Evolutionary conservation across 2,888 invertebrate species (phyloP).

Genomic region (Octonoba sinensis): DNA sequence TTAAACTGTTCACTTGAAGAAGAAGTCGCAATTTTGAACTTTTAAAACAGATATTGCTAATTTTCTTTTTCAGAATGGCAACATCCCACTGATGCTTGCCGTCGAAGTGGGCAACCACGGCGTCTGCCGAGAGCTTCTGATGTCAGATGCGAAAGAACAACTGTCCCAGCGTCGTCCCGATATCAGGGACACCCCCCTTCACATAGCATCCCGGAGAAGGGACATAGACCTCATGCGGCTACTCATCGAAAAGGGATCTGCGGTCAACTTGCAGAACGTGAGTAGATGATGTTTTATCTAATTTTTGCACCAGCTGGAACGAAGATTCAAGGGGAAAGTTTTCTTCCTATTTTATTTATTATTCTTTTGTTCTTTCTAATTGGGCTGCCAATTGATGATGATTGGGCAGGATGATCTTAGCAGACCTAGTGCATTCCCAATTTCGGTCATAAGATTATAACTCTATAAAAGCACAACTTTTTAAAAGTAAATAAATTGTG

Average conservation of each 20-base stretch:
- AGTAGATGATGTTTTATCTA: conserved; percentile 67
- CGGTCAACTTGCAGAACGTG: conserved; percentile 90
- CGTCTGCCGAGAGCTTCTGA: conserved; percentile 92
- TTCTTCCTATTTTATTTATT: too few species aligned
- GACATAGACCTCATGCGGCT: conserved; percentile 94
- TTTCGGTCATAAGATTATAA: too few species aligned
- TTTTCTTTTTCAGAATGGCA: conserved; percentile 80
- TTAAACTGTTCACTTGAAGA: too few species aligned
- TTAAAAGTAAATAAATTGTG: too few species aligned
- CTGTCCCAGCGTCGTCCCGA: conserved; percentile 78
- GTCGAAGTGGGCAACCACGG: conserved; percentile 96
- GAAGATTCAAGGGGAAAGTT: too few species aligned
- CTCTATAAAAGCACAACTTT: too few species aligned
- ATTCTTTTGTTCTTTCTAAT: too few species aligned
- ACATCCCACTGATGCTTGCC: conserved; percentile 92
- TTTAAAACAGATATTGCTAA: neutral
- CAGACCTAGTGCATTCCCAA: too few species aligned
- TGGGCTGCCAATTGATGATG: too few species aligned
- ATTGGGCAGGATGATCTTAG: too few species aligned
- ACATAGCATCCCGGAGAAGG: conserved; percentile 91
- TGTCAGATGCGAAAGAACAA: conserved; percentile 66
- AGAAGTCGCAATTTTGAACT: too few species aligned
- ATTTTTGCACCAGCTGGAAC: neutral
- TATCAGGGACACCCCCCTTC: conserved; percentile 93
- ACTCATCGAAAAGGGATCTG: conserved; percentile 91